A percentile compares a stretch with the other conserved stretches of the same genome.
These are phyloP conservation scores for Chelon auratus DNA, from an alignment of 2,797 vertebrate genomes.

Conservation along the genomic window DNA sequence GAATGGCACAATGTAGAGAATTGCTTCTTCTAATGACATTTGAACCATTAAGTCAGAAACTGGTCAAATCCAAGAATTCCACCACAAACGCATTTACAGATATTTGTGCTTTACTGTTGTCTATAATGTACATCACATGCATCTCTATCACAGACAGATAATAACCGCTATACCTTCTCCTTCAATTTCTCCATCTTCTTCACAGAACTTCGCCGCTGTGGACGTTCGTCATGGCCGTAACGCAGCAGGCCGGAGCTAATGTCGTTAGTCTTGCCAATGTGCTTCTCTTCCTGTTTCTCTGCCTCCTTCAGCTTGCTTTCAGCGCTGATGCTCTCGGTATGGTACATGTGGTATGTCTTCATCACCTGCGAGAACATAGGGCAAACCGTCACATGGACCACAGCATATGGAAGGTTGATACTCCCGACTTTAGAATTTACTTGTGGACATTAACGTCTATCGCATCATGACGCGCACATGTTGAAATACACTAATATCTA, in stretches of 20 bases:
- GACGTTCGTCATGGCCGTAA: slow-evolving; percentile 90
- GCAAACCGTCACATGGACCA: background rate
- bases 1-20: slow-evolving; percentile 8
- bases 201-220: slow-evolving; percentile 94
- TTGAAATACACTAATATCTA: background rate
- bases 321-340: slow-evolving; percentile 91
- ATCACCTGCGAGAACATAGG: slow-evolving; percentile 86
- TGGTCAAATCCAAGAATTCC: slow-evolving; percentile 13
- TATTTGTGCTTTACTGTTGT: background rate
- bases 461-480: background rate
- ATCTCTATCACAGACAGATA: background rate
- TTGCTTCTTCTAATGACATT: background rate
- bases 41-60: background rate
- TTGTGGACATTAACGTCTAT: background rate
- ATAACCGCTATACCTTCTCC: slow-evolving; percentile 87
- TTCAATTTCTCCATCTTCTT: slow-evolving; percentile 99
- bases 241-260: slow-evolving; percentile 88
- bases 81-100: slow-evolving; percentile 19
- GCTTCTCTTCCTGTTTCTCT: slow-evolving; percentile 96
- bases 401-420: background rate
- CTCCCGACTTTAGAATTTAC: background rate
- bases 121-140: background rate
- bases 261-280: slow-evolving; percentile 92
- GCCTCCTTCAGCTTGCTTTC: slow-evolving; percentile 97
- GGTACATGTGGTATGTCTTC: slow-evolving; percentile 99